These are phyloP conservation scores for Channa striata DNA, from an alignment of 2,797 vertebrate species.

Conservation along the genomic window DNA sequence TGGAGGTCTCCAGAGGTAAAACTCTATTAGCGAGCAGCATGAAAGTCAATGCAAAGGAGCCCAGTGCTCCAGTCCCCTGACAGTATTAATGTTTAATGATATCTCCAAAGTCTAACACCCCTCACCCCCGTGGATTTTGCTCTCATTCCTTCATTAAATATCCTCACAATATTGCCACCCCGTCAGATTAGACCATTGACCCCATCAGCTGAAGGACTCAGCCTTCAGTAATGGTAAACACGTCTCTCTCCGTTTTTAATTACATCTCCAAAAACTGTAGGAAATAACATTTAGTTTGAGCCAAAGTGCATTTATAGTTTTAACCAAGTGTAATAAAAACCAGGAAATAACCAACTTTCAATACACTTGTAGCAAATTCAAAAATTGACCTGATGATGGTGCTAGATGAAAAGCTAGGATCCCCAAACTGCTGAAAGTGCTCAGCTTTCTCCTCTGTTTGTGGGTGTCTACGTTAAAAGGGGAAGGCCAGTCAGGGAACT, in stretches of 20 bases:
- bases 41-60: slow-evolving; percentile 77
- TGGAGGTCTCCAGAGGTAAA: slow-evolving; percentile 75
- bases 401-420: no score
- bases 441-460: no score
- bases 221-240: slow-evolving; percentile 36
- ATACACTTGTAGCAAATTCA: no score
- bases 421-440: no score
- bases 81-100: slow-evolving; percentile 85
- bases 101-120: slow-evolving; percentile 81
- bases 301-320: background rate
- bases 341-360: background rate
- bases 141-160: slow-evolving; percentile 75
- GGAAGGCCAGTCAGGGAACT: no score
- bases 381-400: no score
- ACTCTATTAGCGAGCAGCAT: slow-evolving; percentile 76
- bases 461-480: no score
- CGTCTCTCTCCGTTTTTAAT: background rate
- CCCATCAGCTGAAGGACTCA: slow-evolving; percentile 68
- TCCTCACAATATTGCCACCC: slow-evolving; percentile 66
- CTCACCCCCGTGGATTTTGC: slow-evolving; percentile 40
- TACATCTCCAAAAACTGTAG: background rate
- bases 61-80: slow-evolving; percentile 70
- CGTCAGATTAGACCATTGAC: slow-evolving; percentile 75
- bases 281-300: background rate
- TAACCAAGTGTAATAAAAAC: background rate